phyloP scores from a whole-genome alignment of 2,113 vertebrate species.

The Otolemur garnettii region DNA sequence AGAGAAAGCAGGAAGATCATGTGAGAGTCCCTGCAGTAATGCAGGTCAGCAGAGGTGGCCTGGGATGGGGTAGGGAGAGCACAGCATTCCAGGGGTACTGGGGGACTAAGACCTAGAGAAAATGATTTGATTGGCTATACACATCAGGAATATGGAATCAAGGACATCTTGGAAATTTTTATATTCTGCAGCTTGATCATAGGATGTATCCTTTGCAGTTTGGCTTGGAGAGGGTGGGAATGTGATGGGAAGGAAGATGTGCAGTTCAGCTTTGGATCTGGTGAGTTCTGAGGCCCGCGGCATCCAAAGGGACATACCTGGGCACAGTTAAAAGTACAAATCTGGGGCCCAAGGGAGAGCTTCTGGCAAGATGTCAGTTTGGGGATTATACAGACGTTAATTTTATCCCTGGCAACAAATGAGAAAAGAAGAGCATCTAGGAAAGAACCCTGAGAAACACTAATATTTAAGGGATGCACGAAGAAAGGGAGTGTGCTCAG shows the following conservation, averaged over 20 bases:
- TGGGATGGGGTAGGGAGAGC: accelerated
- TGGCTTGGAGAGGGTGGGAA: neutral
- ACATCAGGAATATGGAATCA: neutral
- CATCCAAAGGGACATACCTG: neutral
- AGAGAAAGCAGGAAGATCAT: neutral
- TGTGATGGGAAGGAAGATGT: neutral
- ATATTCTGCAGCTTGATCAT: neutral
- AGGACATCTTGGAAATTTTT: neutral
- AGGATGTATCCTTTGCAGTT: neutral
- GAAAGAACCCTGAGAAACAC: neutral
- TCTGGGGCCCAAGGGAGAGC: neutral
- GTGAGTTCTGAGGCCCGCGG: neutral
- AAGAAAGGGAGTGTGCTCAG: neutral
- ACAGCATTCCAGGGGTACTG: neutral
- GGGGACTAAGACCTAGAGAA: neutral
- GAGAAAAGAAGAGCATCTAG: neutral
- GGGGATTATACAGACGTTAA: neutral
- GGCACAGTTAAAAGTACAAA: neutral
- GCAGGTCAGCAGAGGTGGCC: neutral
- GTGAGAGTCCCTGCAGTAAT: neutral
- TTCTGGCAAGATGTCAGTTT: neutral
- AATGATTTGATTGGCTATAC: neutral
- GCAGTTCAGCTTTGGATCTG: neutral
- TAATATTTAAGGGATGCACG: neutral
- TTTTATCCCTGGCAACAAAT: neutral